phyloP scores from a whole-genome alignment of 2,113 vertebrate genomes.

The Anoura caudifer region DNA sequence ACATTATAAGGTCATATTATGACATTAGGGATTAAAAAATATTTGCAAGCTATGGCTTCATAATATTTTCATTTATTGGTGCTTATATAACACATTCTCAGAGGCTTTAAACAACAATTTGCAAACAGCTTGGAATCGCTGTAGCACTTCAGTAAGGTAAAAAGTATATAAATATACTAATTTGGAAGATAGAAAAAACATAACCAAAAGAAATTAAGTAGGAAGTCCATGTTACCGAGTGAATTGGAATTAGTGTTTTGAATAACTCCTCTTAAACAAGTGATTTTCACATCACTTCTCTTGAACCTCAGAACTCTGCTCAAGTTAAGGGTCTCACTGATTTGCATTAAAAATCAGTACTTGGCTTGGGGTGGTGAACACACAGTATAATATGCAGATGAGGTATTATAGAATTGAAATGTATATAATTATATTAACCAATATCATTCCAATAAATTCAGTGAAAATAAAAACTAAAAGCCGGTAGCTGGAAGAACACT shows the following conservation, averaged over 20 bases:
- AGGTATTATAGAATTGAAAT: not conserved
- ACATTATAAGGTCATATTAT: not conserved
- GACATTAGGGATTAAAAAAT: constrained; percentile 10
- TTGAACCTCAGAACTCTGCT: not conserved
- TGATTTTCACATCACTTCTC: not conserved
- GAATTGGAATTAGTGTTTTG: not conserved
- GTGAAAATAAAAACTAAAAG: not conserved
- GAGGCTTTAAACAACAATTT: constrained; percentile 35
- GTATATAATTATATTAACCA: not conserved
- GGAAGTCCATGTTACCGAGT: not conserved
- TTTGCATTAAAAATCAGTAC: not conserved
- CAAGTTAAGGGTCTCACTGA: not conserved
- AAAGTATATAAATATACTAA: not conserved
- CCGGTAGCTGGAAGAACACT: not conserved
- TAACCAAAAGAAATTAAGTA: not conserved
- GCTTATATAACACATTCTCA: not conserved
- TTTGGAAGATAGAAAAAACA: not conserved
- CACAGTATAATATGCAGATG: not conserved
- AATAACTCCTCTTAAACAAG: not conserved
- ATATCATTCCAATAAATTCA: not conserved
- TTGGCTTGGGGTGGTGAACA: not conserved
- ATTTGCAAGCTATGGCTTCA: not conserved
- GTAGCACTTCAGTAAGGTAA: not conserved
- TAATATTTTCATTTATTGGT: constrained; percentile 36
- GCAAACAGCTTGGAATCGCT: not conserved